Evolutionary conservation across 2,888 invertebrate genomes (phyloP).

Genomic region (Papilio gigon): DNA sequence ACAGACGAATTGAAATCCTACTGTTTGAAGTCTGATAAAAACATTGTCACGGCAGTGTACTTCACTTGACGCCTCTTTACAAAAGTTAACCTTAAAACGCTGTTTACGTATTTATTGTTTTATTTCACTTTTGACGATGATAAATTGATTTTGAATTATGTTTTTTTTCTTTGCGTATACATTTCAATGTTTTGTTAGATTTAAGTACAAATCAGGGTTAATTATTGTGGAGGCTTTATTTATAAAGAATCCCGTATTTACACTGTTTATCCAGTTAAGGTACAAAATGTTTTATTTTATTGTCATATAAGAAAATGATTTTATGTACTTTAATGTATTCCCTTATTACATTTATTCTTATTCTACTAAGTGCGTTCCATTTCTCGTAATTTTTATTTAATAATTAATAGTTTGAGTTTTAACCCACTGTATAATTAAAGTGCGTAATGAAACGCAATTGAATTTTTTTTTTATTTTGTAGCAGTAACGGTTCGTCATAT

Average conservation of each 20-base stretch:
- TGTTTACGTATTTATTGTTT: not conserved
- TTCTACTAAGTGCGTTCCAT: slow-evolving; percentile 5
- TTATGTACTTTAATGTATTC: slow-evolving; percentile 3
- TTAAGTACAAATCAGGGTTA: slow-evolving; percentile 47
- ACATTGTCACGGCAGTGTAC: too few relatives aligned
- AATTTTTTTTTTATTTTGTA: not conserved
- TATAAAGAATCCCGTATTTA: slow-evolving; percentile 44
- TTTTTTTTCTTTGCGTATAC: not conserved
- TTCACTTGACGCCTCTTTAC: too few relatives aligned
- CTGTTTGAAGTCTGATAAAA: too few relatives aligned
- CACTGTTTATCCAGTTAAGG: slow-evolving; percentile 45
- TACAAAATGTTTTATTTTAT: slow-evolving; percentile 45
- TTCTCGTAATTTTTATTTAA: too few relatives aligned
- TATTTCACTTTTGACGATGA: not conserved
- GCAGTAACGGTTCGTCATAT: not conserved
- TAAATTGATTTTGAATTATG: not conserved
- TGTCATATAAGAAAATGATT: slow-evolving; percentile 32
- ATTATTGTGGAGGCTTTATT: slow-evolving; percentile 47
- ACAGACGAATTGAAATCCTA: too few relatives aligned
- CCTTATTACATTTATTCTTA: too few relatives aligned
- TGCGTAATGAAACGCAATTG: too few relatives aligned
- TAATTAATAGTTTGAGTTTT: too few relatives aligned
- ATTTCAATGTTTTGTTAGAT: slow-evolving; percentile 31
- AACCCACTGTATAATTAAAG: too few relatives aligned
- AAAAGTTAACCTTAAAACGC: too few relatives aligned